Evolutionary conservation across 2,888 invertebrate genomes (phyloP), one percentile per base, ranked within the genome.

Genomic region (Chironomus riparius): DNA sequence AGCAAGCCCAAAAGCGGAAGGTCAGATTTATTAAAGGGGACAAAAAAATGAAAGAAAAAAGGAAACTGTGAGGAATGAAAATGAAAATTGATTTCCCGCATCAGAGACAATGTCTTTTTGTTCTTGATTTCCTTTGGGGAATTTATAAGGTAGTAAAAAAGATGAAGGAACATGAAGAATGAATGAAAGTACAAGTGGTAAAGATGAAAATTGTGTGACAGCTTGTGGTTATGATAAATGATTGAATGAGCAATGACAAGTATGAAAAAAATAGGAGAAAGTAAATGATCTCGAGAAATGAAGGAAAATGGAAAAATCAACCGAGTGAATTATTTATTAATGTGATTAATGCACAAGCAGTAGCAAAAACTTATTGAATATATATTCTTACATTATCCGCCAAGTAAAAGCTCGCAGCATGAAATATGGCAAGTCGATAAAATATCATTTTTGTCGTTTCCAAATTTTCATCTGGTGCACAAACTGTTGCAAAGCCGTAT

Each of bases 331-430:
- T n/a, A n/a, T 22, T 47, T 69, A 47, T 69, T 18, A 69, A 69
- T 47, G 21, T 69, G 47, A 69, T 56, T 18, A 15, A 56, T n/a
- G 18, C 56, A 56, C 56, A 56, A 56, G 18, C 38, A 38, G 38
- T 38, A 38, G 2, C 38, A 38, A n/a, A n/a, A 28, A 28, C 28
- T 28, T 28, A 28, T 28, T 28, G 28, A 28, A 28, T 24, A 3
- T n/a, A 24, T 38, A 7, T 56, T 6, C 70, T 77, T 80, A 86
- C 86, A 82, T 84, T 84, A 79, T 85, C 84, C 77, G 81, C 82
- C 73, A 86, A 78, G 47, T 84, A 83, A 6, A 85, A 82, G 0
- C 86, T 85, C 22, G 83, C 81, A 2, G 86, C 87, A 78, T 87
- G 87, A 79, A 85, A 83, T 77, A 80, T 82, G 0, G 85, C 86